Base-by-base conservation (phyloP, 2,797 vertebrate genomes). In the Apogon hyalosoma region DNA sequence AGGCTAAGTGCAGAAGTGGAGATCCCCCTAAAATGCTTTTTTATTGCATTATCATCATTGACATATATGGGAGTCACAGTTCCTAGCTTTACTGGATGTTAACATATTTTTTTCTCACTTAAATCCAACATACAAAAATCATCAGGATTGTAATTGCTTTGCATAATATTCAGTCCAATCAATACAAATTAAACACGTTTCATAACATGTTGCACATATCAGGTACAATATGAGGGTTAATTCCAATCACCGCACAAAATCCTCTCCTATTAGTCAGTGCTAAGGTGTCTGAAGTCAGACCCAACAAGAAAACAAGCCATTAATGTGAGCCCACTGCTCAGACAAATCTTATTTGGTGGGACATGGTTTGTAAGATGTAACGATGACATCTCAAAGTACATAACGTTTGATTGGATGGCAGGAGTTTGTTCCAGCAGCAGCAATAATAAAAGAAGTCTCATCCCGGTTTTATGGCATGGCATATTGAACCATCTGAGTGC, bases 31-130 rank as follows among this genome's bases (percentile, higher is more conserved):
- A 94, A 95, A 95, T 92, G 91, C 87, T 94, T 96, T 90, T 59
- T 97, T 95, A 95, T 95, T 94, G 92, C 90, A 95, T 97, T 95
- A 97, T 96, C 94, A 94, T 95, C 95, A 95, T 90, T 96, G 96
- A 98, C 97, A 97, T 95, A 92, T 91, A 92, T 66, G 87, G 84
- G 68, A 89, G 90, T 94, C 88, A 85, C 87, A 91, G 88, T 90
- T 91, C 87, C 73, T 45, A 55, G 50, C 55, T 70, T 73, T 14
- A 33, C 52, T 74, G 42, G 42, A 68, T 71, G 63, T 54, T 62
- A 54, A 73, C 75, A 62, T 75, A 52, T 66, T 40, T 77, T 70
- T 76, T 55, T 59, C 48, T 40, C 46, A 48, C 4, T 70, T 40
- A 31, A 64, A 54, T 55, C n/a, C 18, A 56, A 67, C 46, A 71